phyloP scores from a whole-genome alignment of 30 jellyfish, hydroid and myxozoan species.

The Chrysaora quinquecirrha region DNA sequence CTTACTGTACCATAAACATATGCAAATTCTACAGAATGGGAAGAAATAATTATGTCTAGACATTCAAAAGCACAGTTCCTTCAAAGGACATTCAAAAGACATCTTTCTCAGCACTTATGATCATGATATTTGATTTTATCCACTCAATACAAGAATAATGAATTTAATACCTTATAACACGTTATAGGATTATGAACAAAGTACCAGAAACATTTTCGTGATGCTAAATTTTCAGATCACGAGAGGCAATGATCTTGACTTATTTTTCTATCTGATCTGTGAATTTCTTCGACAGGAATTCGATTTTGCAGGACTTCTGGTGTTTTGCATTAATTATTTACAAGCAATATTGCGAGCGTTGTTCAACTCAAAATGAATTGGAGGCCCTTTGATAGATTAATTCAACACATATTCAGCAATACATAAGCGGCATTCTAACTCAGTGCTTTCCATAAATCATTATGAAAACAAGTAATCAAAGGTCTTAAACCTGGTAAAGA shows the following conservation, averaged over 20 bases:
- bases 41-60: background rate
- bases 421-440: background rate
- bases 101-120: no score
- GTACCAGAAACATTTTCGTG: background rate
- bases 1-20: no score
- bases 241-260: background rate
- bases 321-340: background rate
- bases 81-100: background rate
- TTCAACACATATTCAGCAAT: background rate
- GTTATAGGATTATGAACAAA: background rate
- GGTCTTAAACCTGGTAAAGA: no score
- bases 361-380: no score
- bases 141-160: no score
- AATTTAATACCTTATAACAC: background rate
- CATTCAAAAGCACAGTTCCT: background rate
- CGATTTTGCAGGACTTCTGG: constrained; percentile 1
- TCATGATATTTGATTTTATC: no score
- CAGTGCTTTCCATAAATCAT: background rate
- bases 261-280: background rate
- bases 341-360: no score
- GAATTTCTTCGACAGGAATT: background rate
- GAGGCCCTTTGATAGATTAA: no score
- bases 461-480: no score
- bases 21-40: no score
- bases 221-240: background rate